A percentile compares a stretch with the other conserved stretches of the same genome.
phyloP scores from a whole-genome alignment of 2,888 invertebrate species.

The Caenorhabditis zanzibari region DNA sequence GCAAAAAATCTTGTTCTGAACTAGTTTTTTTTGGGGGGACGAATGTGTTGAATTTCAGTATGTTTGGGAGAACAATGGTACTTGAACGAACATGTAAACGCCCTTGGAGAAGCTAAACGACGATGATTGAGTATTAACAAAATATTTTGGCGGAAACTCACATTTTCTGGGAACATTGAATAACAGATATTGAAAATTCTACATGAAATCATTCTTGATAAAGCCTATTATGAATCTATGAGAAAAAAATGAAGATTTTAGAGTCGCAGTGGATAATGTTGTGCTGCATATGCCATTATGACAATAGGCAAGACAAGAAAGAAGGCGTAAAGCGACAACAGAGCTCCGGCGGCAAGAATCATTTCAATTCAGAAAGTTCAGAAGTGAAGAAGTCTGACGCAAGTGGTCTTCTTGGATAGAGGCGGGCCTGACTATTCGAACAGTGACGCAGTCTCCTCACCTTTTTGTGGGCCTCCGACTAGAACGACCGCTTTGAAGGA shows the following conservation, averaged over 20 bases:
- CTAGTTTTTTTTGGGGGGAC: neutral
- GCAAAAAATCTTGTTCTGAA: neutral
- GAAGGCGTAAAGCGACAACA: constrained; percentile 80
- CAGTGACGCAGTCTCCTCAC: constrained; percentile 85
- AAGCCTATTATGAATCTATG: constrained; percentile 12
- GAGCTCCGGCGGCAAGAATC: constrained; percentile 80
- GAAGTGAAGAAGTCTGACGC: constrained; percentile 22
- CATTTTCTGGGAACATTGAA: constrained; percentile 30
- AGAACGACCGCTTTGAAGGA: constrained; percentile 89
- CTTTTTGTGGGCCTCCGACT: constrained; percentile 96
- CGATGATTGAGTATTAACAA: neutral
- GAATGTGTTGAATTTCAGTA: neutral
- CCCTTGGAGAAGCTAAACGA: no score
- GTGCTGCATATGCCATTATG: constrained; percentile 77
- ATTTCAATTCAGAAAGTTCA: constrained; percentile 60
- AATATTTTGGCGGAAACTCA: constrained; percentile 17
- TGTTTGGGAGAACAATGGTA: neutral
- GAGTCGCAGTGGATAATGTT: constrained; percentile 70
- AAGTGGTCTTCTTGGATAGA: constrained; percentile 27
- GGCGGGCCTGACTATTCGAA: constrained; percentile 49
- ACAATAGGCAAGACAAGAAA: constrained; percentile 80
- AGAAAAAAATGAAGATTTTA: neutral
- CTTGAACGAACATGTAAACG: neutral
- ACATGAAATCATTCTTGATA: constrained; percentile 17
- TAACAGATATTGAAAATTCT: constrained; percentile 19